Conservation (phyloP, 2,797 vertebrate genomes). For the Cynopterus sphinx region DNA sequence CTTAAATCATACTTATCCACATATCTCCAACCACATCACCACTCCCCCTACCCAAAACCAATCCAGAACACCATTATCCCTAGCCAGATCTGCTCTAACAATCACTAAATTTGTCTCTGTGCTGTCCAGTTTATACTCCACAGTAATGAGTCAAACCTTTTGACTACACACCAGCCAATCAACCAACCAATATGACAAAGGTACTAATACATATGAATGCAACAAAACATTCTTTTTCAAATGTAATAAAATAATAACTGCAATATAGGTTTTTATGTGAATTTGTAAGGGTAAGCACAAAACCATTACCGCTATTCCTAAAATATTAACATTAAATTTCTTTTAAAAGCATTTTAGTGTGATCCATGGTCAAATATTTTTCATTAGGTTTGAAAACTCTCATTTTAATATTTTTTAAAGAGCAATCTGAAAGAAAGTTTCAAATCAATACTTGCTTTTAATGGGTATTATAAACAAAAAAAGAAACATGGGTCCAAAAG, state of each 20-base stretch:
- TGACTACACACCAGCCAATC: neutral
- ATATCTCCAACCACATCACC: neutral
- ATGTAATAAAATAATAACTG: conserved; percentile 13
- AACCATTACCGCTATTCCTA: neutral
- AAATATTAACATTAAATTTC: neutral
- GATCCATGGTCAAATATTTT: neutral
- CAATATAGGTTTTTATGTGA: neutral
- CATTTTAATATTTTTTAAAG: conserved; percentile 1
- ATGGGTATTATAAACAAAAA: neutral
- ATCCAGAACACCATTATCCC: neutral
- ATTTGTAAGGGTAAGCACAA: neutral
- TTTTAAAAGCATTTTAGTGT: conserved; percentile 30
- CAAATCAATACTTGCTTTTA: conserved; percentile 14
- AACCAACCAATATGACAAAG: neutral
- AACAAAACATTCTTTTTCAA: conserved; percentile 35
- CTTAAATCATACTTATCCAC: neutral
- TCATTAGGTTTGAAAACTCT: conserved; percentile 9
- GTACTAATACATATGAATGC: conserved; percentile 14
- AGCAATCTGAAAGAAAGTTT: neutral
- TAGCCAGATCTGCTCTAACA: neutral
- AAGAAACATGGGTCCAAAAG: neutral
- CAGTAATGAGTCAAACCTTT: neutral
- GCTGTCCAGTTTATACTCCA: neutral
- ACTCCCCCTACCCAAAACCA: neutral
- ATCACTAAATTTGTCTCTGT: neutral